Evolutionary conservation across 2,113 vertebrate species (phyloP).

Genomic region (Myrmecophaga tridactyla): DNA sequence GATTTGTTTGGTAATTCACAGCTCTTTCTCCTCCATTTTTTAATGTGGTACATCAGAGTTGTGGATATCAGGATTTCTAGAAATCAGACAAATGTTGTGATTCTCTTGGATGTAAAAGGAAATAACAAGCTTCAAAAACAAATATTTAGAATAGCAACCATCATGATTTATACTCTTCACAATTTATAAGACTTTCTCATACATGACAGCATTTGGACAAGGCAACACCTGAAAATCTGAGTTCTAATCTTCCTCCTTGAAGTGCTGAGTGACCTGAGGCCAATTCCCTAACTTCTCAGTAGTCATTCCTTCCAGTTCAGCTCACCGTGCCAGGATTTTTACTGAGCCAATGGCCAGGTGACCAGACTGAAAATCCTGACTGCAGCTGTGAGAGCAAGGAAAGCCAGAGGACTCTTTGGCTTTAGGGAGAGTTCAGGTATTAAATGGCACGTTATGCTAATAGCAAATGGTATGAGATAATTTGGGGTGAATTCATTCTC

Average conservation of each 20-base stretch:
- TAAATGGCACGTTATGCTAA: constrained; percentile 8
- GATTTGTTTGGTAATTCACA: background rate
- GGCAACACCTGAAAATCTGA: background rate
- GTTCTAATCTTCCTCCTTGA: background rate
- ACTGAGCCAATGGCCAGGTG: background rate
- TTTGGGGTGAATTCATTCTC: background rate
- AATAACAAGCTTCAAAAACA: background rate
- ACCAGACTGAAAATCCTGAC: background rate
- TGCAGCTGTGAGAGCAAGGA: background rate
- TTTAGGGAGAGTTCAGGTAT: background rate
- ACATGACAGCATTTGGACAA: background rate
- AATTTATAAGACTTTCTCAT: background rate
- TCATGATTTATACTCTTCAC: background rate
- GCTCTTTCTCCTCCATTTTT: background rate
- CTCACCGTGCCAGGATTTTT: background rate
- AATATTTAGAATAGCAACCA: background rate
- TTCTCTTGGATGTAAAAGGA: background rate
- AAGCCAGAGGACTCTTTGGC: background rate
- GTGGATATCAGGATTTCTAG: too few relatives aligned
- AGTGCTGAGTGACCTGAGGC: background rate
- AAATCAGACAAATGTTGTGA: background rate
- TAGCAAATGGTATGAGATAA: background rate
- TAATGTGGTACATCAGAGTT: background rate
- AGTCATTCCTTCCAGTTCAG: background rate
- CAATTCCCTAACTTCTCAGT: background rate